These are phyloP conservation scores for Melinaea marsaeus DNA, from an alignment of 2,888 invertebrate genomes.

Conservation along the genomic window DNA sequence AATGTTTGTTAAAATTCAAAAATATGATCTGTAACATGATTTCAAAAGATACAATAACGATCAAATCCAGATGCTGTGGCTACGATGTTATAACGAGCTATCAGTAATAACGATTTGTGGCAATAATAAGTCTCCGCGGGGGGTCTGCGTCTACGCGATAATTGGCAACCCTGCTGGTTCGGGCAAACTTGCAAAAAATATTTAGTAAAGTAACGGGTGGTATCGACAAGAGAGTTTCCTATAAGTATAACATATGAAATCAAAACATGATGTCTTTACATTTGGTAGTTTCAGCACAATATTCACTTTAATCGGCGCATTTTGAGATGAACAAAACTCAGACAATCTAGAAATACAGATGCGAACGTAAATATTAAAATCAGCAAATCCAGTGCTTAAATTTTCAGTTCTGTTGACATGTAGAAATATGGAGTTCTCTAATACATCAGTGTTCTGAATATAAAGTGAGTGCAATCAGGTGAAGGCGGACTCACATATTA, in stretches of 20 bases:
- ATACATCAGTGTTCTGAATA: conserved; percentile 34
- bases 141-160: conserved; percentile 36
- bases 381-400: conserved; percentile 8
- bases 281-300: too few relatives aligned
- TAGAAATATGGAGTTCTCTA: conserved; percentile 30
- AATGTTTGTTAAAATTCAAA: background rate
- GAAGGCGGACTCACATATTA: conserved; percentile 49
- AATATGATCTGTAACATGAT: background rate
- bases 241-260: too few relatives aligned
- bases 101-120: conserved; percentile 38
- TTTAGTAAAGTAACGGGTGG: conserved; percentile 1
- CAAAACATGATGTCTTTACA: too few relatives aligned
- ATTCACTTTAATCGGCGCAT: too few relatives aligned
- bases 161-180: conserved; percentile 41
- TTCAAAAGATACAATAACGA: conserved; percentile 6
- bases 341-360: background rate
- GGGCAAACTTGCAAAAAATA: conserved; percentile 24
- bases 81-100: conserved; percentile 28
- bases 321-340: background rate
- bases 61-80: conserved; percentile 13
- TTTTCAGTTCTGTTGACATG: conserved; percentile 15
- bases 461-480: conserved; percentile 40
- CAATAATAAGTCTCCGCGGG: conserved; percentile 38
- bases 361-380: conserved; percentile 3
- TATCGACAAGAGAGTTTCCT: too few relatives aligned